Conservation (phyloP, 2,113 vertebrate genomes). For the Dascyllus trimaculatus region DNA sequence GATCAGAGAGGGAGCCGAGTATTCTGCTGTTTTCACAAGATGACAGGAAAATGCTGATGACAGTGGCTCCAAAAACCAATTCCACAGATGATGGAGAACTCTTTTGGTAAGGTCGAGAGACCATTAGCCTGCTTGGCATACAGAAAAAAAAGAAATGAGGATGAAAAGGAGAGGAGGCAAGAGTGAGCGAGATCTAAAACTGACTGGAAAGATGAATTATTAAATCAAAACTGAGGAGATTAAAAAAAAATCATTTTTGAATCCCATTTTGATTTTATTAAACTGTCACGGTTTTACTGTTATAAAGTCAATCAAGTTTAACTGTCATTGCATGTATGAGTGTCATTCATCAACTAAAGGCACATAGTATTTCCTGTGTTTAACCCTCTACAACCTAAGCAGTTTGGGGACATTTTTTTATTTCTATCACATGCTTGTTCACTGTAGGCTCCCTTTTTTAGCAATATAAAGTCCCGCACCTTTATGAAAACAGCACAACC, state of each 20-base stretch:
- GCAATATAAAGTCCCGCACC: no score
- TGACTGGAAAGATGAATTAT: slow-evolving; percentile 55
- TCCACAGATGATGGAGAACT: slow-evolving; percentile 27
- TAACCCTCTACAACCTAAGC: neutral
- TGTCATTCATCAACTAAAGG: slow-evolving; percentile 37
- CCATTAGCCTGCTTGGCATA: slow-evolving; percentile 48
- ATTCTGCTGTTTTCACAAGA: slow-evolving; percentile 41
- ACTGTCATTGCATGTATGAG: slow-evolving; percentile 16
- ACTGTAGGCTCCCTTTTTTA: no score
- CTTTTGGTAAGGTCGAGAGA: slow-evolving; percentile 45
- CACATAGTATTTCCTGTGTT: neutral
- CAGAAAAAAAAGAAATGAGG: slow-evolving; percentile 51
- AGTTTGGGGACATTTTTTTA: no score
- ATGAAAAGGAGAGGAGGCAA: slow-evolving; percentile 42
- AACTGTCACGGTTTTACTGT: slow-evolving; percentile 24
- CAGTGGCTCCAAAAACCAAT: slow-evolving; percentile 48
- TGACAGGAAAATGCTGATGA: slow-evolving; percentile 54
- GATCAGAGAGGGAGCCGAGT: slow-evolving; percentile 42
- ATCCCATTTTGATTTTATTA: slow-evolving; percentile 46
- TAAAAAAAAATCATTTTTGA: slow-evolving; percentile 6
- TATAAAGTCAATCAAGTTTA: slow-evolving; percentile 30
- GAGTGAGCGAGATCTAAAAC: slow-evolving; percentile 37
- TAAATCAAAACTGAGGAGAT: slow-evolving; percentile 39
- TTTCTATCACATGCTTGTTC: no score
- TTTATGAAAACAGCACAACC: no score